Conservation (phyloP, 1,140 invertebrate genomes). For the Polyergus mexicanus region DNA sequence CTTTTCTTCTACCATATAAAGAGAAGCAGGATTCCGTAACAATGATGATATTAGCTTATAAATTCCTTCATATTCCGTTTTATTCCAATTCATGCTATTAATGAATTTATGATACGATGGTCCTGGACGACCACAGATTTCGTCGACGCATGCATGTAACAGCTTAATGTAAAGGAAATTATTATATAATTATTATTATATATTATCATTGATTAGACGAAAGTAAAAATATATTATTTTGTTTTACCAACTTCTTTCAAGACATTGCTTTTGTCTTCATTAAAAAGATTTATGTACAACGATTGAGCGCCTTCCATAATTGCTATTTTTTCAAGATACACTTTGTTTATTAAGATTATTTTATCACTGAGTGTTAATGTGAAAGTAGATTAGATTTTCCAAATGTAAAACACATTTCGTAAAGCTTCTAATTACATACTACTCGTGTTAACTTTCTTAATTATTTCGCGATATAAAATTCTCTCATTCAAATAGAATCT, state of each 20-base stretch:
- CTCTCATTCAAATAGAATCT: neutral
- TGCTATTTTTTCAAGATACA: neutral
- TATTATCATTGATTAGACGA: neutral
- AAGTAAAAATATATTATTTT: conserved; percentile 13
- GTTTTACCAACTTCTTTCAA: conserved; percentile 75
- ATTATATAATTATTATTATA: no score
- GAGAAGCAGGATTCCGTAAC: conserved; percentile 75
- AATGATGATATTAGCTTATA: conserved; percentile 75
- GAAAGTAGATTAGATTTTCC: neutral
- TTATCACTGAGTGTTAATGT: neutral
- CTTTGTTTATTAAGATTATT: neutral
- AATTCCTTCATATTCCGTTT: conserved; percentile 76
- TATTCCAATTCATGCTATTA: conserved; percentile 79
- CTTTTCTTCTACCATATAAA: conserved; percentile 79
- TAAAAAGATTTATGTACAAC: conserved; percentile 73
- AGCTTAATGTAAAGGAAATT: conserved; percentile 73
- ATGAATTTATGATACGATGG: conserved; percentile 77
- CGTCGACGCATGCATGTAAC: conserved; percentile 80
- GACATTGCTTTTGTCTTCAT: conserved; percentile 72
- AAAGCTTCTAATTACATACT: neutral
- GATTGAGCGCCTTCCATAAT: conserved; percentile 69
- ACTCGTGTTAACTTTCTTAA: neutral
- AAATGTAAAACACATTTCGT: neutral
- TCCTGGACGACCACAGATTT: conserved; percentile 79
- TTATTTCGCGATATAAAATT: neutral